phyloP scores from a whole-genome alignment of 2,888 invertebrate genomes.

The Pecten maximus region DNA sequence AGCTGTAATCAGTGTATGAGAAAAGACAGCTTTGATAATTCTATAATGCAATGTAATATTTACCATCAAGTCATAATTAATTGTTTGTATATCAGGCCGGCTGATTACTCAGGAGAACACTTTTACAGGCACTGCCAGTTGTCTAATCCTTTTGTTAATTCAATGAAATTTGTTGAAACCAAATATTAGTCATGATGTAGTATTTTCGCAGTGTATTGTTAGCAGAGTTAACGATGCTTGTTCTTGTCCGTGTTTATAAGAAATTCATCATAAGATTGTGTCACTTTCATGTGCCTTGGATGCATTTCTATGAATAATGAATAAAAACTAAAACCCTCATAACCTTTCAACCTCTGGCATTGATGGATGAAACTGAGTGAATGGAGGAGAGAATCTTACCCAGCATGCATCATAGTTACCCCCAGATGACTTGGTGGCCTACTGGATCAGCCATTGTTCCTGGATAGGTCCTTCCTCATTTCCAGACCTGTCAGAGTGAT shows the following conservation, averaged over 20 bases:
- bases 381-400: neutral
- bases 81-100: too few species aligned
- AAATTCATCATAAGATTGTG: neutral
- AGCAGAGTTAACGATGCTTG: neutral
- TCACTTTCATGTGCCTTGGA: neutral
- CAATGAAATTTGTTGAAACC: neutral
- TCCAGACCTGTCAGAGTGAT: neutral
- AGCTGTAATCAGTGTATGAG: too few species aligned
- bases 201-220: neutral
- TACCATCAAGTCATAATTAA: too few species aligned
- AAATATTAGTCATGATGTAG: too few species aligned
- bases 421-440: neutral
- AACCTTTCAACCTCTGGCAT: neutral
- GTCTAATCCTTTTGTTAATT: too few species aligned
- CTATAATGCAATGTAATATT: too few species aligned
- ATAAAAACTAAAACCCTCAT: neutral
- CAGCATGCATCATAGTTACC: neutral
- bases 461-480: constrained; percentile 28
- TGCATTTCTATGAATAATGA: neutral
- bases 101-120: too few species aligned
- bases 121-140: too few species aligned
- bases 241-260: neutral
- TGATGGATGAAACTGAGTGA: neutral
- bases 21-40: too few species aligned
- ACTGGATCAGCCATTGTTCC: neutral